Evolutionary conservation across 2,797 vertebrate genomes (phyloP), one percentile per base, ranked within the genome.

Genomic region (Emys orbicularis): DNA sequence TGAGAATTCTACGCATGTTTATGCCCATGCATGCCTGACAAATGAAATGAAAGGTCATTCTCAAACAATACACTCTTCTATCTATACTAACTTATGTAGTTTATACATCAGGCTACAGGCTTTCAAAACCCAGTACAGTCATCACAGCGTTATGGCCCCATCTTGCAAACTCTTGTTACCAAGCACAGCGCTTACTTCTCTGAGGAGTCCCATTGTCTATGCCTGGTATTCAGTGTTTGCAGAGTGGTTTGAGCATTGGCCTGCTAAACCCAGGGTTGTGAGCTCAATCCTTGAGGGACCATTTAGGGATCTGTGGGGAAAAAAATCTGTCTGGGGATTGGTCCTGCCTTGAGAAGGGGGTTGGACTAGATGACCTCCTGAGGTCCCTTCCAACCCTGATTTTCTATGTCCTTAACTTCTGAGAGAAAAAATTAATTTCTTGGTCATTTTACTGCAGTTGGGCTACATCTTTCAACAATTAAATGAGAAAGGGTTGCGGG

Each of bases 21-120:
- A 90, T 91, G 76, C 91, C 72, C 92, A 89, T 77, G 59, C 34
- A n/a, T 47, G 88, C 89, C 94, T 91, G 52, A 95, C 86, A 93
- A 97, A 94, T 61, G 83, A 97, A 96, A 94, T 90, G 84, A 93
- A 97, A 97, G 94, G 76, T 74, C 83, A 88, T 81, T 88, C 47
- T n/a, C 91, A 95, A 95, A 92, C 82, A 96, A 85, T 91, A 49
- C 59, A 89, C 54, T n/a, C 9, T 34, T 97, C 87, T 29, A 34
- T 94, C 84, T 65, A 54, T 86, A 87, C 92, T 88, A 89, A 92
- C 84, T 91, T 56, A 90, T 79, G n/a, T 86, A 53, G 47, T 81
- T 61, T 81, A 80, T 65, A 54, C 12, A 84, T 19, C 81, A 54
- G 77, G 27, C 53, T 90, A 49, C 56, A 1, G 52, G 50, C 50